Evolutionary conservation across 2,888 invertebrate genomes (phyloP), one percentile per base, ranked within the genome.

Genomic region (Protophormia terraenovae): DNA sequence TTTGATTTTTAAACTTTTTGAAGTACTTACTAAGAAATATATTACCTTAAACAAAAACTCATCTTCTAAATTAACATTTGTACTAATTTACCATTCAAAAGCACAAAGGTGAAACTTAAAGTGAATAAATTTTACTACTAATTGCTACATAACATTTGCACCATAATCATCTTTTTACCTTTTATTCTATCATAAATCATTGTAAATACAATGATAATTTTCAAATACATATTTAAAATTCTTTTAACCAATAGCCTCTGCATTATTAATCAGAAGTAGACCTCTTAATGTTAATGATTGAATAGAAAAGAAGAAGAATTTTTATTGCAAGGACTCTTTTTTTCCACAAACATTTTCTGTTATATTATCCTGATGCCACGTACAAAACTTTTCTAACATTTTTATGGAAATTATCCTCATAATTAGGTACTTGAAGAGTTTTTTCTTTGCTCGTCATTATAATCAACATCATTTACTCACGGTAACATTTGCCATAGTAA

Each of bases 361-460:
- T 19, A 19, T 6, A 27, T 45, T 72, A 22, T 55, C n/a, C 53
- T 19, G 22, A 3, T 35, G 1, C 32, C 19, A 47, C 27, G 14
- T 19, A 50, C 4, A 38, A 50, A 29, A 32, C 6, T 50, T 60
- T 60, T 50, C 24, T 3, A 55, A 38, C 6, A 72, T 58, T 67
- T 81, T 80, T 50, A 67, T 58, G 53, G 5, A 53, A 53, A 75
- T 62, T 45, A 62, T 76, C 19, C 32, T 64, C 16, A 62, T 82
- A 83, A 83, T 83, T 83, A 77, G 64, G 27, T 60, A 67, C 83
- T 83, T 83, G 60, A 60, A 24, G 6, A 62, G 38, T 14, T 45
- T 29, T 62, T 64, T 16, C n/a, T 53, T n/a, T 64, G 2, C 24
- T 58, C 67, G 3, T 62, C 67, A 53, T 75, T 73, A 75, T 38